Conservation (phyloP, 2,113 vertebrate genomes). For the Myiozetetes cayanensis region DNA sequence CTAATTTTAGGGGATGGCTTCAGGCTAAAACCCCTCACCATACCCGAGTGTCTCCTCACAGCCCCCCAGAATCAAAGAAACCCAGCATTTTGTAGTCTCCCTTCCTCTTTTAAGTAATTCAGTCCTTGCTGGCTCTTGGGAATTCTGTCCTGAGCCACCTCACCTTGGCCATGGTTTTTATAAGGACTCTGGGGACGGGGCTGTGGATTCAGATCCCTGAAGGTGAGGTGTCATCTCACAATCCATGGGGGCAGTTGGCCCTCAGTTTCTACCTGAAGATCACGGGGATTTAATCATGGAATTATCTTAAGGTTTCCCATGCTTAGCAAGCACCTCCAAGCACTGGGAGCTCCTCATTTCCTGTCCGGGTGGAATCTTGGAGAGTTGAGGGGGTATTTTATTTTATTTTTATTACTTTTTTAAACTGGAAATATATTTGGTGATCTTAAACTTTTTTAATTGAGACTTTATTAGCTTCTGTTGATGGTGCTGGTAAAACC, state of each 20-base stretch:
- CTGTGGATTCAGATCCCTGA: neutral
- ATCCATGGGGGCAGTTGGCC: neutral
- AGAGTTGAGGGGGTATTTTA: neutral
- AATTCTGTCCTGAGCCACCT: neutral
- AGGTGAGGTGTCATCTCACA: neutral
- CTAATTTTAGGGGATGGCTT: neutral
- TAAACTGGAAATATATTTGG: neutral
- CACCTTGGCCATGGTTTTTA: neutral
- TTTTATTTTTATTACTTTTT: neutral
- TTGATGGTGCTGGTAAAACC: neutral
- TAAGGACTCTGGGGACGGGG: neutral
- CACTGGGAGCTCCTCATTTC: neutral
- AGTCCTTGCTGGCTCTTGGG: neutral
- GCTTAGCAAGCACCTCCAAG: neutral
- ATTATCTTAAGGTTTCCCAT: neutral
- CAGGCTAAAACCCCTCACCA: neutral
- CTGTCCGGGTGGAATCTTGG: neutral
- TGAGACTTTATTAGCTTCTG: neutral
- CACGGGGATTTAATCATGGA: neutral
- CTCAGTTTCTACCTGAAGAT: neutral
- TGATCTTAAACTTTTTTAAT: neutral
- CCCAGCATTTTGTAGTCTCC: neutral
- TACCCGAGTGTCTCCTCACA: neutral
- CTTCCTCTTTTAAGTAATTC: neutral
- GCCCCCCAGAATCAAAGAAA: neutral